phyloP scores from a whole-genome alignment of 2,113 vertebrate species.

The Catharus minimus region DNA sequence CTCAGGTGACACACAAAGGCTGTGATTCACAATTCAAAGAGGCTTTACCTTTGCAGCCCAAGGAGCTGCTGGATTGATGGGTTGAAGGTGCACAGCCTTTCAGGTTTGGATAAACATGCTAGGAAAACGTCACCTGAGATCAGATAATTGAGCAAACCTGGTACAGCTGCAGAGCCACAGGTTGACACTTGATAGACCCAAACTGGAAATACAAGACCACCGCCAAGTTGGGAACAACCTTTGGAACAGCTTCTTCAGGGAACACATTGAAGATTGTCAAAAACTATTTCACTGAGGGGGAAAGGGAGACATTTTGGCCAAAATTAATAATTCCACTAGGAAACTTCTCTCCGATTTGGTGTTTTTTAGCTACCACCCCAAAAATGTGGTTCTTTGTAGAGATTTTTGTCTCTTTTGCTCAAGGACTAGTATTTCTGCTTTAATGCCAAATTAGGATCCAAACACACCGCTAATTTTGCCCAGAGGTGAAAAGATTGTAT shows the following conservation, averaged over 20 bases:
- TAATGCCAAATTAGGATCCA: background rate
- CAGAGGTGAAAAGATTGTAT: background rate
- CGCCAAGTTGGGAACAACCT: background rate
- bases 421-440: background rate
- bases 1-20: background rate
- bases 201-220: conserved; percentile 10
- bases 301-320: background rate
- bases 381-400: background rate
- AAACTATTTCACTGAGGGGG: background rate
- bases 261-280: background rate
- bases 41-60: background rate
- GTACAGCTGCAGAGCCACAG: background rate
- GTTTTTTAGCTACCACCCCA: background rate
- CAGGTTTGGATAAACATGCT: background rate
- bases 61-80: background rate
- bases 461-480: background rate
- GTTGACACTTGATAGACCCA: background rate
- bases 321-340: background rate
- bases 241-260: background rate
- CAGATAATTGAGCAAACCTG: background rate
- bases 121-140: background rate
- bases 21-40: background rate
- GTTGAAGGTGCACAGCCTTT: background rate
- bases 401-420: background rate
- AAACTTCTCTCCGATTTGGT: background rate